phyloP scores from a whole-genome alignment of 2,888 invertebrate species.

The Tribolium freemani region DNA sequence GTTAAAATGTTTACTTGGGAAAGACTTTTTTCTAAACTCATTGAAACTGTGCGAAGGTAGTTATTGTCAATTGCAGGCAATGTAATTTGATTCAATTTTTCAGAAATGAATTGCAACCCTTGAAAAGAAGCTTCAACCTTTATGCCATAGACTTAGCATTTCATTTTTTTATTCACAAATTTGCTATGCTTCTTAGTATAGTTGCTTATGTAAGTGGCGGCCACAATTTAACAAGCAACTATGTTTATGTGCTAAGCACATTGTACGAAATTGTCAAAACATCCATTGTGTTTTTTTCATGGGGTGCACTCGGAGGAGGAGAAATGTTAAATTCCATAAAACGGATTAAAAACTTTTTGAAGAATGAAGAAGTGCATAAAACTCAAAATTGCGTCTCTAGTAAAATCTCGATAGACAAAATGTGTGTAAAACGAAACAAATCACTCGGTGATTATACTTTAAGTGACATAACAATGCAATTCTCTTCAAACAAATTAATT shows the following conservation, averaged over 20 bases:
- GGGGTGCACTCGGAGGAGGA: not conserved
- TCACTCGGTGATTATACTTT: not conserved
- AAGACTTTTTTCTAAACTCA: conserved; percentile 84
- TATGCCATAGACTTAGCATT: conserved; percentile 75
- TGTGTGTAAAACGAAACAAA: not conserved
- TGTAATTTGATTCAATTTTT: conserved; percentile 42
- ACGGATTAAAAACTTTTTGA: conserved; percentile 3
- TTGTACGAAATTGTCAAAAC: not conserved
- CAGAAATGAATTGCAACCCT: conserved; percentile 78
- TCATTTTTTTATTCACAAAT: conserved; percentile 83
- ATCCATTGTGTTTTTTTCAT: not conserved
- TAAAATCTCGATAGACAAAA: not conserved
- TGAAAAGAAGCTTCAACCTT: conserved; percentile 75
- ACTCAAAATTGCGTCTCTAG: not conserved
- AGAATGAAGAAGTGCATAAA: not conserved
- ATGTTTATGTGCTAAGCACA: conserved; percentile 1
- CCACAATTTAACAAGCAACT: not conserved
- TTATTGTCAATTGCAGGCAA: conserved; percentile 43
- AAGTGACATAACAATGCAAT: conserved; percentile 52
- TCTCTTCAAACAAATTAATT: conserved; percentile 52
- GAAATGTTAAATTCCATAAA: conserved; percentile 1
- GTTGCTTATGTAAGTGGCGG: conserved; percentile 42
- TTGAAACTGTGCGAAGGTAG: conserved; percentile 74
- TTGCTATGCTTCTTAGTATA: conserved; percentile 85
- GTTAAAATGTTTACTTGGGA: conserved; percentile 99